Evolutionary conservation across 2,113 vertebrate genomes (phyloP).

Genomic region (Emydura subglobosa): DNA sequence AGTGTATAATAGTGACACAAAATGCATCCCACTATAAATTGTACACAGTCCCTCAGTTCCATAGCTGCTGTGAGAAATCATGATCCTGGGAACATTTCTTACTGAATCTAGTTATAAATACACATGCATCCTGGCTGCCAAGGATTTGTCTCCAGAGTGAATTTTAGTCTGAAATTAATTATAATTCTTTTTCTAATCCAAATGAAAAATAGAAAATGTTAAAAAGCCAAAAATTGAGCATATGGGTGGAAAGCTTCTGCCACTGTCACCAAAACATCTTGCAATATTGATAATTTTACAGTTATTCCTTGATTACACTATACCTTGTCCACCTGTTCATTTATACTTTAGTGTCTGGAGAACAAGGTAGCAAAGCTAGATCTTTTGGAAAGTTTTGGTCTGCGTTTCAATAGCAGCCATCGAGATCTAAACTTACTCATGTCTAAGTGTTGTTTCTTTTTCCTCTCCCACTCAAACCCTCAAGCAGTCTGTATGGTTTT

Average conservation of each 20-base stretch:
- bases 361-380: not conserved
- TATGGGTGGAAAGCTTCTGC: not conserved
- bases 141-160: constrained; percentile 40
- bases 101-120: constrained; percentile 42
- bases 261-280: constrained; percentile 51
- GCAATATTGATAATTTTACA: constrained; percentile 40
- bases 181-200: constrained; percentile 28
- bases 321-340: not conserved
- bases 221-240: constrained; percentile 31
- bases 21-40: not conserved
- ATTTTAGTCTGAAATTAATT: constrained; percentile 23
- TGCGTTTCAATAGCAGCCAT: not conserved
- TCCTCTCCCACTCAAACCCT: not conserved
- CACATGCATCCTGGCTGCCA: constrained; percentile 50
- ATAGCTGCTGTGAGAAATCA: not conserved
- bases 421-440: not conserved
- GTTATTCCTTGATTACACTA: constrained; percentile 40
- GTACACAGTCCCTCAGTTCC: not conserved
- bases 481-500: not conserved
- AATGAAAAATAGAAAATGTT: constrained; percentile 27
- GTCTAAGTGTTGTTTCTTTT: not conserved
- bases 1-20: not conserved
- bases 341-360: not conserved
- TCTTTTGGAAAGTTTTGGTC: not conserved
- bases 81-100: constrained; percentile 11